These are phyloP conservation scores for Polyodon spathula DNA, from an alignment of 2,113 vertebrate genomes.

Conservation along the genomic window DNA sequence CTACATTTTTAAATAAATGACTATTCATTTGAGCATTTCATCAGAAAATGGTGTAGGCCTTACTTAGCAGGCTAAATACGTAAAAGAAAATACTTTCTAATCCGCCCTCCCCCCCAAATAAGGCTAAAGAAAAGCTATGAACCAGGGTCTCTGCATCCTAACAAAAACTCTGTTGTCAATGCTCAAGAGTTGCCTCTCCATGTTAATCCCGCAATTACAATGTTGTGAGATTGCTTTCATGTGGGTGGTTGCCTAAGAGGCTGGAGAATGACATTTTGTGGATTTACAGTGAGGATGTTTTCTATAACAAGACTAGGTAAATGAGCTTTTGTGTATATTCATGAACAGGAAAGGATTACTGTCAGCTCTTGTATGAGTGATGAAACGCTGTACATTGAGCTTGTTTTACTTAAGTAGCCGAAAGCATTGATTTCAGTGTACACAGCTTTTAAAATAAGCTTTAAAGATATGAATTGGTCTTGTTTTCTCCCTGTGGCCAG, in stretches of 20 bases:
- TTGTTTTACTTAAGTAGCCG: constrained; percentile 13
- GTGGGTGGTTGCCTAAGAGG: constrained; percentile 28
- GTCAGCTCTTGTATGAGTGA: constrained; percentile 14
- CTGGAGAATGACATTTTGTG: constrained; percentile 30
- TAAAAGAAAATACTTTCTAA: constrained; percentile 5
- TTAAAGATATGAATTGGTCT: constrained; percentile 10
- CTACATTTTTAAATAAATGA: too few species aligned
- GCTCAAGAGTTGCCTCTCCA: constrained; percentile 20
- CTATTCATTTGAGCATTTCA: too few species aligned
- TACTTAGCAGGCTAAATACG: not conserved
- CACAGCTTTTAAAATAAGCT: constrained; percentile 18
- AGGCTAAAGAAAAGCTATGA: constrained; percentile 10
- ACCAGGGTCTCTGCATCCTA: constrained; percentile 14
- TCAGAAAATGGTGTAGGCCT: not conserved
- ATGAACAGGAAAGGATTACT: constrained; percentile 21
- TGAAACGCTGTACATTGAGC: constrained; percentile 14
- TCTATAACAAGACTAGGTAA: constrained; percentile 25
- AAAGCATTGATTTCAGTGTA: constrained; percentile 14
- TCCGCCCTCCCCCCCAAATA: constrained; percentile 18
- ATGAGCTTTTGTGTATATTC: constrained; percentile 15
- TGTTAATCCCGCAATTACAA: constrained; percentile 30
- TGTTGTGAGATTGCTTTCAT: constrained; percentile 29
- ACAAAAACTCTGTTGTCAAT: constrained; percentile 15
- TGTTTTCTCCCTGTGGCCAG: constrained; percentile 6
- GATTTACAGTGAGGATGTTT: constrained; percentile 25